Evolutionary conservation across 2,888 invertebrate genomes (phyloP).

Genomic region (Dysmachus trigonus): DNA sequence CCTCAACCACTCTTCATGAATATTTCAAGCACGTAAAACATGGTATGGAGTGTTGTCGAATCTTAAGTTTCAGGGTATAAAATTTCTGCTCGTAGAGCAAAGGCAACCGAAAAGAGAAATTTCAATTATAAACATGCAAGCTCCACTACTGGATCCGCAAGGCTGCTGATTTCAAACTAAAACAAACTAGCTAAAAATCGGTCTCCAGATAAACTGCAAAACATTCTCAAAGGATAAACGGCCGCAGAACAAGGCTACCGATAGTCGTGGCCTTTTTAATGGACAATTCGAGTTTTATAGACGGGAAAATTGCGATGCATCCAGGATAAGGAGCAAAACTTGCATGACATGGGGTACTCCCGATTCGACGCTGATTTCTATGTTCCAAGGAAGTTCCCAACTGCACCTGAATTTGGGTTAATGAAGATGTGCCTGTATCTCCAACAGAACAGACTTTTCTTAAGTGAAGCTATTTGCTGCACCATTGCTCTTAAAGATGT

Average conservation of each 20-base stretch:
- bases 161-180: not conserved
- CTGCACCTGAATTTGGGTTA: not conserved
- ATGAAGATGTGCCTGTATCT: not conserved
- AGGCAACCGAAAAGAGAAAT: not conserved
- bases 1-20: not conserved
- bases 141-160: not conserved
- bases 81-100: not conserved
- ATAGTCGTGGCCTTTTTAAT: not conserved
- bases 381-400: not conserved
- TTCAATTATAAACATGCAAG: not conserved
- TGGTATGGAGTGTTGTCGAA: not conserved
- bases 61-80: slow-evolving; percentile 3
- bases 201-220: not conserved
- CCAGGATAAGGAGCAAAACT: not conserved
- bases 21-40: slow-evolving; percentile 35
- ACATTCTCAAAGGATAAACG: not conserved
- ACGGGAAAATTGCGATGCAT: not conserved
- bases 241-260: not conserved
- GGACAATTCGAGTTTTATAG: not conserved
- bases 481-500: not conserved
- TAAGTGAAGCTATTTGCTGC: not conserved
- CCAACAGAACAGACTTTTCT: not conserved
- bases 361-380: not conserved
- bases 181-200: not conserved
- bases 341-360: not conserved